These are phyloP conservation scores for Lycodopsis pacificus DNA, from an alignment of 2,797 vertebrate species.

Conservation along the genomic window DNA sequence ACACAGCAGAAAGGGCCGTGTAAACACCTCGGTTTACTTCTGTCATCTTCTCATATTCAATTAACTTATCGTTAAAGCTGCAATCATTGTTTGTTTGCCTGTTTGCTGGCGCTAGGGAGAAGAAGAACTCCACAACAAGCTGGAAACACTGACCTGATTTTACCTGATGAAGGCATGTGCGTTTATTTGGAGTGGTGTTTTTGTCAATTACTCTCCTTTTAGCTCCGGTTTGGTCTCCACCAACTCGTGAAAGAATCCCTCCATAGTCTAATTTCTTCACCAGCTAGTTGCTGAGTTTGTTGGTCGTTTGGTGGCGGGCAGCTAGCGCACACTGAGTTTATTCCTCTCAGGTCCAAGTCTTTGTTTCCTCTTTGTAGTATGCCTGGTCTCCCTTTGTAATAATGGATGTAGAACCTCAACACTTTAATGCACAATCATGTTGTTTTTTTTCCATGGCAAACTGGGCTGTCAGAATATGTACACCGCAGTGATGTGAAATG, in stretches of 20 bases:
- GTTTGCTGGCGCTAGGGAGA: background rate
- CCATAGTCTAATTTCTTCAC: background rate
- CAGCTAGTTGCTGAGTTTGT: background rate
- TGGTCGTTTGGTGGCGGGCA: background rate
- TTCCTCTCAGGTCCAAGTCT: background rate
- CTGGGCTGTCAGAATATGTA: background rate
- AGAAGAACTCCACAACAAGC: background rate
- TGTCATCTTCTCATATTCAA: background rate
- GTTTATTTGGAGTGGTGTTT: background rate
- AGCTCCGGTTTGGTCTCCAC: background rate
- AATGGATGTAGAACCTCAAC: background rate
- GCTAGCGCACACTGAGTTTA: background rate
- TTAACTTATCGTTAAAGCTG: background rate
- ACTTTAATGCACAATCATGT: background rate
- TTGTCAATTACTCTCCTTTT: background rate
- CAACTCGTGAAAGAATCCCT: background rate
- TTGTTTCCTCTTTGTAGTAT: background rate
- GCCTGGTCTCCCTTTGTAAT: background rate
- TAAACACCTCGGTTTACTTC: conserved; percentile 3
- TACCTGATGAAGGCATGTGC: too few species aligned
- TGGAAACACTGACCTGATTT: background rate
- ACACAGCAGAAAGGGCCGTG: background rate
- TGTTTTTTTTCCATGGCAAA: background rate
- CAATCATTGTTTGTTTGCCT: background rate
- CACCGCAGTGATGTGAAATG: background rate